A percentile compares a stretch with the other conserved stretches of the same genome.
These are phyloP conservation scores for Cyprinella venusta DNA, from an alignment of 2,797 vertebrate genomes.

Conservation along the genomic window DNA sequence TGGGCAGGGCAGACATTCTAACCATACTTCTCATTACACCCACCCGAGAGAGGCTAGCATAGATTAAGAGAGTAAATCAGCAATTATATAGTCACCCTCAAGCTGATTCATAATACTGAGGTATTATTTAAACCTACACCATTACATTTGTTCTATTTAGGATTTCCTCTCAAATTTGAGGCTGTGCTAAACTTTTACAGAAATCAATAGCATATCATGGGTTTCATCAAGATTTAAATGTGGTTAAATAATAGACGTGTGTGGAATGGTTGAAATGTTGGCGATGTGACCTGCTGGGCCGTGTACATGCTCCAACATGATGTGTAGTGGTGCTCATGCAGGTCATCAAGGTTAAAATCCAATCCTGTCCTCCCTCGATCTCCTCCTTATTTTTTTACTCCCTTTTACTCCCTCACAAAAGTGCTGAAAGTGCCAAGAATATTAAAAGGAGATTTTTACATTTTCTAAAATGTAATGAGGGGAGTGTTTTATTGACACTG, in stretches of 20 bases:
- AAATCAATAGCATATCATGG: not conserved
- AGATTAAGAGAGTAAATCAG: slow-evolving; percentile 36
- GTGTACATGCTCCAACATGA: not conserved
- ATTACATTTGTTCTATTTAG: slow-evolving; percentile 20
- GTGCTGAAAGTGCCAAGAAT: not conserved
- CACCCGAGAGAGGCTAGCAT: slow-evolving; percentile 1
- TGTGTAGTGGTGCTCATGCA: not conserved
- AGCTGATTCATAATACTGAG: slow-evolving; percentile 22
- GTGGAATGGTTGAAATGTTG: slow-evolving; percentile 9
- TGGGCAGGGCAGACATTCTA: slow-evolving; percentile 28
- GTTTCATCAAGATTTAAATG: slow-evolving; percentile 4
- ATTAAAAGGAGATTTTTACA: not conserved
- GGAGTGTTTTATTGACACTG: not conserved
- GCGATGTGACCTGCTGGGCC: not conserved
- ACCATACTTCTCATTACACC: slow-evolving; percentile 32
- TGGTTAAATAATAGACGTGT: not conserved
- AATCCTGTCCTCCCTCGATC: not conserved
- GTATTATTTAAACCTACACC: slow-evolving; percentile 10
- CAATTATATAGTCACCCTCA: slow-evolving; percentile 20
- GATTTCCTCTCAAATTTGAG: slow-evolving; percentile 10
- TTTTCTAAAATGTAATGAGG: not conserved
- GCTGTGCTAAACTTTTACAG: not conserved
- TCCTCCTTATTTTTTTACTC: not conserved
- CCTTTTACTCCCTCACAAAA: not conserved
- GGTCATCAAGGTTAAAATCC: not conserved